Evolutionary conservation across 2,113 vertebrate genomes (phyloP), one percentile per base, ranked within the genome.

Genomic region (Oncorhynchus mykiss): DNA sequence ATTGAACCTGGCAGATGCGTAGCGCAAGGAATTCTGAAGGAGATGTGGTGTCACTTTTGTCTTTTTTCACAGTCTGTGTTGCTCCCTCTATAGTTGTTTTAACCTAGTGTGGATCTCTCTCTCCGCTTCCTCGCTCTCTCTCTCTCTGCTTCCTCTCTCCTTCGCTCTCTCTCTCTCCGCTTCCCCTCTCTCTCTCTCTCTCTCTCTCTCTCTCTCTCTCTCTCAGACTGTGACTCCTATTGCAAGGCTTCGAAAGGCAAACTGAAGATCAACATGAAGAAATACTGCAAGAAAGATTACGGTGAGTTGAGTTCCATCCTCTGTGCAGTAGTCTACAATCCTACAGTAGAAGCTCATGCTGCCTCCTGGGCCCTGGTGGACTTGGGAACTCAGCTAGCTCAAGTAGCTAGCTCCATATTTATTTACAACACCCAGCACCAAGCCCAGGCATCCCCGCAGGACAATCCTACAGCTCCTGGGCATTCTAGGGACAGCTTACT

Each of bases 231-330:
- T 29, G 97, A 99, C 79, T 96, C 97, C 27, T 98, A 99, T 89
- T 99, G 98, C 93, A 98, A 97, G 84, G 97, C 97, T 20, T 98
- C 97, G 70, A 99, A 97, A 92, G 97, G 96, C 75, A 98, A 98
- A 80, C 93, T 99, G 93, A 99, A 99, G 93, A 98, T 99, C 91
- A 99, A 98, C 94, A 99, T 99, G 96, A 99, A 98, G 90, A 99
- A 97, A 80, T 99, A 99, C 92, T 99, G 97, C 91, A 99, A 98
- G 92, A 99, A 98, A 82, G 98, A 98, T 92, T 99, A 98, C 0
- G 98, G 97, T 99, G 91, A 96, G 96, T 93, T n/a, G 48, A 13
- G 13, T 74, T 67, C 48, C 18, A 5, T 18, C 51, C 51, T 54
- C 3, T 18, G 51, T 51, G 16, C 49, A 16, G 14, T 18, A 16